A percentile compares a stretch with the other conserved stretches of the same genome.
Evolutionary conservation across 2,888 invertebrate species (phyloP).

Genomic region (Eupeodes luniger): DNA sequence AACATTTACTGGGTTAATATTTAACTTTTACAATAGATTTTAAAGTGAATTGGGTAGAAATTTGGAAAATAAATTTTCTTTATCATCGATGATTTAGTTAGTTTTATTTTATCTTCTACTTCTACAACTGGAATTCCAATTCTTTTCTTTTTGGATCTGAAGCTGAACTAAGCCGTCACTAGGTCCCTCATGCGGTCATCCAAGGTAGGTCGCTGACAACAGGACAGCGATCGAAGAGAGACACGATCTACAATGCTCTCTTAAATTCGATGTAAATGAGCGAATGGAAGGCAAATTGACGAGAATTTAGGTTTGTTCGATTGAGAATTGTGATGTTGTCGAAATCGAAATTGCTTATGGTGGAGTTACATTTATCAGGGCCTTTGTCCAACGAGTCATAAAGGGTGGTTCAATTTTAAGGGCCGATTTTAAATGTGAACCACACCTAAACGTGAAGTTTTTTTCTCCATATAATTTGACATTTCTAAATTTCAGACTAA

Average conservation of each 20-base stretch:
- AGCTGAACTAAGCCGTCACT: constrained; percentile 47
- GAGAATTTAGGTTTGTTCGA: constrained; percentile 27
- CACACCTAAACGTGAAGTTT: no score
- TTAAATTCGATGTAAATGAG: constrained; percentile 1
- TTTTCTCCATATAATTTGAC: no score
- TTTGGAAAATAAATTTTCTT: constrained; percentile 9
- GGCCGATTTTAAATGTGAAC: no score
- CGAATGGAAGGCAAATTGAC: constrained; percentile 7
- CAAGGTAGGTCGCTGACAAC: constrained; percentile 66
- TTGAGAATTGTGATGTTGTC: background rate
- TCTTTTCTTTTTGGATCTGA: constrained; percentile 56
- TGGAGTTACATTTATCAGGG: no score
- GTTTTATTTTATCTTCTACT: constrained; percentile 29
- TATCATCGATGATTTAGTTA: constrained; percentile 30
- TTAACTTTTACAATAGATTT: background rate
- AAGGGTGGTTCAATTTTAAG: no score
- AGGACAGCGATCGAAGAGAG: constrained; percentile 51
- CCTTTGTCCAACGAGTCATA: no score
- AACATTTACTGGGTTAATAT: background rate
- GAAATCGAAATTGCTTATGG: no score
- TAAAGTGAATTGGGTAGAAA: background rate
- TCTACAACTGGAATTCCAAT: constrained; percentile 40
- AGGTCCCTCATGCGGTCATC: constrained; percentile 70
- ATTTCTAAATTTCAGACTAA: no score
- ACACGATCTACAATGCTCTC: constrained; percentile 30